Base-by-base conservation (phyloP, 2,797 vertebrate species). In the Enteromius treurensis region DNA sequence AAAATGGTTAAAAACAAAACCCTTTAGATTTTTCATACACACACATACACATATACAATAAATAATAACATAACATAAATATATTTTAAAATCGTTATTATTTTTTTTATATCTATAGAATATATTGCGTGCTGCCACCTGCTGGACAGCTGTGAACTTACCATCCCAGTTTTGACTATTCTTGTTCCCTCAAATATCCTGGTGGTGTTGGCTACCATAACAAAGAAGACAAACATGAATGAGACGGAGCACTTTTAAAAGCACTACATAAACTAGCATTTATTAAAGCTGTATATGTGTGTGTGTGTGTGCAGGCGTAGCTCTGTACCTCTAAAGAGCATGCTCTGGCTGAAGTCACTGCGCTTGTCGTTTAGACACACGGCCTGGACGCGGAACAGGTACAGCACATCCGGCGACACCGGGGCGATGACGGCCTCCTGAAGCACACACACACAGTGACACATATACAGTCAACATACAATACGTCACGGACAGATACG, bases 271-370 rank as follows among this genome's bases (percentile, higher is more conserved):
- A 65, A 49, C 29, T 2, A 69, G 17, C 42, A n/a, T 47, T 55
- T 5, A 67, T 17, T 5, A 67, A 34, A 19, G 23, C 7, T 0
- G 17, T 19, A 10, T 58, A 14, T 40, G n/a, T 75, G 42, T 37
- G 37, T 37, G 34, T 37, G 34, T 34, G 37, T 37, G 37, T 40
- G 7, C 42, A 17, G 60, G 40, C 68, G 21, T n/a, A 7, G 34
- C 49, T 32, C 79, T 42, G 78, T 94, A 98, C 98, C 98, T 96
- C 97, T 96, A 90, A 99, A 97, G 81, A 99, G 95, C 97, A 99
- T 97, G 84, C 96, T 99, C 92, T 99, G 97, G 93, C 98, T 99
- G 94, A 99, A 99, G 94, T 99, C 98, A 77, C 98, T 99, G 90
- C 96, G 96, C 96, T 98, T 96, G 94, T 99, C 97, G 26, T 97